Base-by-base conservation (phyloP, 2,888 invertebrate species). In the Drosophila stalkeri region DNA sequence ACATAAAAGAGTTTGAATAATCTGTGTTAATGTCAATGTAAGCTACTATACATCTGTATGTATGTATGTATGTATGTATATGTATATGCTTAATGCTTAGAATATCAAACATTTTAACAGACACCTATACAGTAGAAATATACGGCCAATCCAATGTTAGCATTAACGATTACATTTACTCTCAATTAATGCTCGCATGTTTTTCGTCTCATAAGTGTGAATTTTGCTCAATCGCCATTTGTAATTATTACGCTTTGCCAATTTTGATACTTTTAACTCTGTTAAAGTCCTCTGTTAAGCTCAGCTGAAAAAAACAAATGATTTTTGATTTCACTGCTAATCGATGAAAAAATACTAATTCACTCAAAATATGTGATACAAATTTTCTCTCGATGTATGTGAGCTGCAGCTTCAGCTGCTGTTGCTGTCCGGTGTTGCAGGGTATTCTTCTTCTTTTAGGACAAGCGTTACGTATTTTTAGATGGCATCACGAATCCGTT, bases 401-500 rank as follows among this genome's bases (percentile, higher is more conserved):
- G 18, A 3, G 14, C 44, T 81, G 84, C 81, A 72, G 81, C 31
- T 14, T 31, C 33, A 33, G 35, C 9, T 11, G 20, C 23, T n/a
- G 39, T 1, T 37, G 35, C 35, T 27, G 27, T 27, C 6, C 6
- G 27, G 5, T n/a, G 18, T 16, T 33, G 33, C 1, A 35, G 20
- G 16, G 3, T 20, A 7, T 4, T 14, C 23, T n/a, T 27, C 39
- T 16, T 7, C 9, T 23, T 16, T 56, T 41, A 1, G 35, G 33
- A 27, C 39, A 16, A 20, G 56, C 62, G 54, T 63, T 56, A 46
- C 55, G 52, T 71, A 57, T 52, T 66, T 66, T 72, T 54, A 57
- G 75, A 64, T 61, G 46, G 37, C 41, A 74, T 65, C 37, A 46
- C 37, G 71, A 84, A 87, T 79, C 80, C 82, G 70, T 54, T 52